phyloP scores from a whole-genome alignment of 2,888 invertebrate genomes.

The Papilio gigon region DNA sequence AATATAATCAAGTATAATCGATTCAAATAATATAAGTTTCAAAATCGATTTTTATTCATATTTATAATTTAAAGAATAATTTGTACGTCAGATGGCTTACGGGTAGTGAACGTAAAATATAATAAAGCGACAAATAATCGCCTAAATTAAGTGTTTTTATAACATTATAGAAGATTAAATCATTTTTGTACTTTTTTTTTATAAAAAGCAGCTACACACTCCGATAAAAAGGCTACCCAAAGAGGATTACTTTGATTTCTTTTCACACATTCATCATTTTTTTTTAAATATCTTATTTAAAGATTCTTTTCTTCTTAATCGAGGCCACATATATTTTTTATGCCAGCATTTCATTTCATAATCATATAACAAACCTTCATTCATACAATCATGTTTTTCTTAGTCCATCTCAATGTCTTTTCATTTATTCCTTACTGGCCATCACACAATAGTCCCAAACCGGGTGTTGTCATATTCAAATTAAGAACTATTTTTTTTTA shows the following conservation, averaged over 20 bases:
- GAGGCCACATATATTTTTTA: background rate
- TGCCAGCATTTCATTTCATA: background rate
- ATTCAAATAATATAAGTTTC: conserved; percentile 62
- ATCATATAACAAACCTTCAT: background rate
- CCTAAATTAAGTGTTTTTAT: background rate
- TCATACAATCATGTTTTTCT: background rate
- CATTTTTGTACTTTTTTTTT: conserved; percentile 17
- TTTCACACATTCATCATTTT: no score
- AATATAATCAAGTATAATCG: conserved; percentile 66
- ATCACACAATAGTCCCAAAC: background rate
- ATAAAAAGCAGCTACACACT: conserved; percentile 4
- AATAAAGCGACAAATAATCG: conserved; percentile 2
- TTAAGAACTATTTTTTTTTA: background rate
- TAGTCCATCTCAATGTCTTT: background rate
- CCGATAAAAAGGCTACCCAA: background rate
- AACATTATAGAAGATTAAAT: background rate
- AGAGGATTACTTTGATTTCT: background rate
- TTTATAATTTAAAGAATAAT: conserved; percentile 11
- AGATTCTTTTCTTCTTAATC: background rate
- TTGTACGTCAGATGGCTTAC: background rate
- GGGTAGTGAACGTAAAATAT: background rate
- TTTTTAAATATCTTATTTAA: background rate
- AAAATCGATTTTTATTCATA: conserved; percentile 2
- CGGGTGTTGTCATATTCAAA: background rate
- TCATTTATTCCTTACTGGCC: background rate